Evolutionary conservation across 2,113 vertebrate genomes (phyloP).

Genomic region (Brienomyrus brachyistius): DNA sequence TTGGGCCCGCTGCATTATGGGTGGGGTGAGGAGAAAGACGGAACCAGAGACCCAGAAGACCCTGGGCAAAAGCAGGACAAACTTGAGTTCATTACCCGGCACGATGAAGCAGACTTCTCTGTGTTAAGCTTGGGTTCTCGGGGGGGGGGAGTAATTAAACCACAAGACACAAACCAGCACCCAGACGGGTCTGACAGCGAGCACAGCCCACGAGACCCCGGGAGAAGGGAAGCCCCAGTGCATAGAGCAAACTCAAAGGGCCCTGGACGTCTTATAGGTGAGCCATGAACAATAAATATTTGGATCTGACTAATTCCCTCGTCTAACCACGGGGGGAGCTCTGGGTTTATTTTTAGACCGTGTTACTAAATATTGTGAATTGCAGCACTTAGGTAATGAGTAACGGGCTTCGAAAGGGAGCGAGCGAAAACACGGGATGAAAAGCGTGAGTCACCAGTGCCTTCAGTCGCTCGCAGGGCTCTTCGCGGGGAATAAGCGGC

Average conservation of each 20-base stretch:
- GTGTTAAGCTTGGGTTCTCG: not conserved
- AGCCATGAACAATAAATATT: not conserved
- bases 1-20: not conserved
- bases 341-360: conserved; percentile 27
- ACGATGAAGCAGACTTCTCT: not conserved
- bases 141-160: not conserved
- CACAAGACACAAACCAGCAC: not conserved
- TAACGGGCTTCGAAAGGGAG: conserved; percentile 27
- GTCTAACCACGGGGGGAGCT: not conserved
- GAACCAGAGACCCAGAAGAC: not conserved
- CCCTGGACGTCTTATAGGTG: not conserved
- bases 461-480: conserved; percentile 31
- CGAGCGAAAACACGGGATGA: conserved; percentile 26
- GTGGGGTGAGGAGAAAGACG: not conserved
- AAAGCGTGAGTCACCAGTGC: conserved; percentile 31
- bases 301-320: not conserved
- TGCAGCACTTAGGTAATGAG: conserved; percentile 29
- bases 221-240: not conserved
- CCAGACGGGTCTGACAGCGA: not conserved
- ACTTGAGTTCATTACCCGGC: not conserved
- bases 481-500: conserved; percentile 23
- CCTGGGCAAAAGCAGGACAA: not conserved
- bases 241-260: not conserved
- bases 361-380: conserved; percentile 21
- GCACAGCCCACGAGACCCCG: not conserved